Conservation (phyloP, 2,113 vertebrate genomes). For the Urocynchramus pylzowi region DNA sequence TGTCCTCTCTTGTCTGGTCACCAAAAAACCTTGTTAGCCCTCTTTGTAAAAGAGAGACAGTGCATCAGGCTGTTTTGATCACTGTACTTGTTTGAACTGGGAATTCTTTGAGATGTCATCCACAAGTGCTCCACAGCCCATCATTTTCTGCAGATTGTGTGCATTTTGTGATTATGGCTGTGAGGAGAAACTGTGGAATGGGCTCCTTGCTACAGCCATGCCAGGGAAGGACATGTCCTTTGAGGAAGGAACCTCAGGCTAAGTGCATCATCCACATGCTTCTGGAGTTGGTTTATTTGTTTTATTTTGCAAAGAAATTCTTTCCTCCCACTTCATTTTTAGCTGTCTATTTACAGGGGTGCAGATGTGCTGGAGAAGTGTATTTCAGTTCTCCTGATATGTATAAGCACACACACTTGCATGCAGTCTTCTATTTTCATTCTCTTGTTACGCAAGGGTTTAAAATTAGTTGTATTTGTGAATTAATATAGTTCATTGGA, state of each 20-base stretch:
- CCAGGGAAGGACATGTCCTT: neutral
- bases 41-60: neutral
- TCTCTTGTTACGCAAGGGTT: neutral
- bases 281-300: rapidly evolving
- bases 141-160: neutral
- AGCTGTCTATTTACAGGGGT: neutral
- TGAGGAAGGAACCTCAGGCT: neutral
- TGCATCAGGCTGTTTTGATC: slow-evolving; percentile 11
- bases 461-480: neutral
- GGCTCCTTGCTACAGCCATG: rapidly evolving
- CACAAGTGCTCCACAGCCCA: neutral
- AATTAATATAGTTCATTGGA: neutral
- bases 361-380: neutral
- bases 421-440: neutral
- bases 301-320: neutral
- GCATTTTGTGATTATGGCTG: neutral
- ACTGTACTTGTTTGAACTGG: neutral
- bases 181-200: neutral
- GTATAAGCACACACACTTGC: neutral
- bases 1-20: neutral
- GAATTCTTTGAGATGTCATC: neutral
- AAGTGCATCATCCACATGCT: neutral
- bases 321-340: slow-evolving; percentile 14
- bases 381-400: neutral
- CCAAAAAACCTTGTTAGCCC: neutral